Evolutionary conservation across 2,888 invertebrate species (phyloP).

Genomic region (Spialia ferax): DNA sequence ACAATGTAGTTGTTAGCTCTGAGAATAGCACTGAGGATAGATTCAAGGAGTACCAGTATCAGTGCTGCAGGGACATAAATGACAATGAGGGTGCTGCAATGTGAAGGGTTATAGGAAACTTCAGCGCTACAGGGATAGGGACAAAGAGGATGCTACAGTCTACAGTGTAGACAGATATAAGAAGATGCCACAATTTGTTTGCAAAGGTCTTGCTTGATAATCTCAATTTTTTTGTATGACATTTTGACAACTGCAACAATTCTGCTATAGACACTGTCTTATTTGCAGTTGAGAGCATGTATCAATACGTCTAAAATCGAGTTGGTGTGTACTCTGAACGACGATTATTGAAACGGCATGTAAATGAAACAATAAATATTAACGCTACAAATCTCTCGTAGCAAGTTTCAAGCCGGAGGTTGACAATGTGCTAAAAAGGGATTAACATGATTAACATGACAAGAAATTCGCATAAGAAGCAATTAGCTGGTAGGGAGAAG

Average conservation of each 20-base stretch:
- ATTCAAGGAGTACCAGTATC: constrained; percentile 1
- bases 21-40: constrained; percentile 19
- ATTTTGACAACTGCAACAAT: background rate
- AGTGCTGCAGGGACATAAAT: background rate
- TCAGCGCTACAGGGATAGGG: no score
- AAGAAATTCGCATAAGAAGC: constrained; percentile 60
- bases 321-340: background rate
- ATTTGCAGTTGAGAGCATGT: background rate
- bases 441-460: constrained; percentile 42
- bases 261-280: background rate
- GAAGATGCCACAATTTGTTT: no score
- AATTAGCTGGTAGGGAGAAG: constrained; percentile 72
- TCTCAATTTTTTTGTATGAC: no score
- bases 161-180: no score
- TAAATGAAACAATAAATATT: constrained; percentile 10
- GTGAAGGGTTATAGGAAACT: no score
- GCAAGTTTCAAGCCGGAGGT: constrained; percentile 18
- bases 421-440: constrained; percentile 35
- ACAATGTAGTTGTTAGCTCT: constrained; percentile 25
- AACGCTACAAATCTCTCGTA: background rate
- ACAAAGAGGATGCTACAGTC: no score
- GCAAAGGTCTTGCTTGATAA: no score
- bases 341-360: background rate
- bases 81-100: background rate
- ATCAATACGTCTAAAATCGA: background rate